Base-by-base conservation (phyloP, 2,113 vertebrate genomes). In the Chrysochloris asiatica region DNA sequence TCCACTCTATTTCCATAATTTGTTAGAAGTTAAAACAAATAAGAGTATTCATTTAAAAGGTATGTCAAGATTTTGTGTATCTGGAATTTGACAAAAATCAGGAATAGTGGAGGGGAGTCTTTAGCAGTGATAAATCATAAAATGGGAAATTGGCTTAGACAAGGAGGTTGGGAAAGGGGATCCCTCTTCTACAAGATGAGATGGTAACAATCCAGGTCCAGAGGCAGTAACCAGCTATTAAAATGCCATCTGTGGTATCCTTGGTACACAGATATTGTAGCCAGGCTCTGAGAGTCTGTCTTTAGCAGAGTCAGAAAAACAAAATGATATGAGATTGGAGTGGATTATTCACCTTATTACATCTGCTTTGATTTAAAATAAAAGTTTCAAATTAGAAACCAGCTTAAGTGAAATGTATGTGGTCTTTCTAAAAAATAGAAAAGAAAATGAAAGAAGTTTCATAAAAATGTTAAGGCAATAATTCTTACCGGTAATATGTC, bases 151-250 rank as follows among this genome's bases (percentile, higher is more conserved):
- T 22, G 1, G 16, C 21, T 56, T 24, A 36, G 10, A 16, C 5
- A 26, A 6, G 12, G 6, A 4, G 3, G 1, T 0, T 30, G 8
- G 3, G 36, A 41, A 63, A 48, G 3, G 16, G 26, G 6, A 10
- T 19, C 9, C 9, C 5, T 50, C 13, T 14, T n/a, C 38, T 11
- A 36, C 5, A 71, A 63, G 4, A 13, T 71, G 7, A 79, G 28
- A 7, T 30, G 54, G 26, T 61, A 56, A 6, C 6, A 13, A 43
- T 30, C 21, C 33, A 72, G 67, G 17, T 36, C 36, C 48, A 14
- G 8, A 81, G 7, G 41, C n/a, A 56, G 9, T 8, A 79, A 48
- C 5, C 33, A 80, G 67, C 19, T 67, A 59, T 48, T 43, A 73
- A 84, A 92, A 83, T 77, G 17, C 9, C 6, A 69, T 69, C 8